phyloP scores from a whole-genome alignment of 2,797 vertebrate species.

The Diceros bicornis region DNA sequence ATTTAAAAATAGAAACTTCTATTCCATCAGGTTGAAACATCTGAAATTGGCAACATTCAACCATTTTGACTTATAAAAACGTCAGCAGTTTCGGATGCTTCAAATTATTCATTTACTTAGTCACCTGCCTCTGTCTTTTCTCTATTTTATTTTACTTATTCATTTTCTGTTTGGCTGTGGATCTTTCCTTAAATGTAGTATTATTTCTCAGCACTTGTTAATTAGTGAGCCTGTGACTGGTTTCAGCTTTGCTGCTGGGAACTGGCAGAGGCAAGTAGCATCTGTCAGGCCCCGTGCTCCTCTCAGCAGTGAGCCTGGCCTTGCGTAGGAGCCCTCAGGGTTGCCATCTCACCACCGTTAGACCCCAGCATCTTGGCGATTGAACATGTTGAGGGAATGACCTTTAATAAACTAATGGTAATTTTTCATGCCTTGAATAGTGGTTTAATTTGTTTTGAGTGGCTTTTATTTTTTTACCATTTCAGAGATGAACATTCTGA shows the following conservation, averaged over 20 bases:
- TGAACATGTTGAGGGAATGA: neutral
- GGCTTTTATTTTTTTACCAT: neutral
- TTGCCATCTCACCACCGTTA: neutral
- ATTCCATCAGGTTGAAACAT: neutral
- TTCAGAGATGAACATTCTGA: conserved; percentile 63
- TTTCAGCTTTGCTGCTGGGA: conserved; percentile 13
- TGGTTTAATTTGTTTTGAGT: conserved; percentile 44
- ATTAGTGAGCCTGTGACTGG: neutral
- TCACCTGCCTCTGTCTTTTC: neutral
- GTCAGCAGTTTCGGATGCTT: neutral
- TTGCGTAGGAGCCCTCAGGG: neutral
- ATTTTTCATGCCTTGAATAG: conserved; percentile 25
- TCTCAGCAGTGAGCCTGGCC: neutral
- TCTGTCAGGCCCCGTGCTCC: neutral
- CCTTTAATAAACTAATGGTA: neutral
- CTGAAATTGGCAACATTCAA: conserved; percentile 20
- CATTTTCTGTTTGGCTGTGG: neutral
- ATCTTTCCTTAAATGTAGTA: neutral
- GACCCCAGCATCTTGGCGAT: neutral
- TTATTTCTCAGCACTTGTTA: neutral
- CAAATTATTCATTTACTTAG: neutral
- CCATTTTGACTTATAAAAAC: conserved; percentile 1
- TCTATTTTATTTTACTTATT: conserved; percentile 30
- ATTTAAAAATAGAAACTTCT: conserved; percentile 55
- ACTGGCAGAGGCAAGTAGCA: neutral